A percentile compares a stretch with the other conserved stretches of the same genome.
These are phyloP conservation scores for Macrochelys suwanniensis DNA, from an alignment of 2,797 vertebrate genomes.

Conservation along the genomic window DNA sequence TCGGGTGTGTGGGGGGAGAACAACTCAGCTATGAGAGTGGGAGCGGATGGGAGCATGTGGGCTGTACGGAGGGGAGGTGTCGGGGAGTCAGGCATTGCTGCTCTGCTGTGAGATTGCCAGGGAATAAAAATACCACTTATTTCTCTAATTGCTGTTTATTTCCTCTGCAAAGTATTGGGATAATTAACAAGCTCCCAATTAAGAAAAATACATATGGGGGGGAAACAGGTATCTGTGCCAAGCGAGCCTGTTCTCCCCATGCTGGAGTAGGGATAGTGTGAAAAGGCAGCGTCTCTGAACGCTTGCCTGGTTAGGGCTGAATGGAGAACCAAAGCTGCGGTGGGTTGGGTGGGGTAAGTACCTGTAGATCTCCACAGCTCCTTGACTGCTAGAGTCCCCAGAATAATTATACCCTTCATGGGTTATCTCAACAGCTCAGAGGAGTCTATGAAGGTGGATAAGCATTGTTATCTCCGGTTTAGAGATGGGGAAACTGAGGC, in stretches of 20 bases:
- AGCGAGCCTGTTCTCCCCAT: slow-evolving; percentile 2
- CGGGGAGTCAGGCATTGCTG: neutral
- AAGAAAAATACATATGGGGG: slow-evolving; percentile 47
- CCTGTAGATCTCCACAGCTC: neutral
- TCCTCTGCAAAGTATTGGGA: slow-evolving; percentile 71
- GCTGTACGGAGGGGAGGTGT: slow-evolving; percentile 33
- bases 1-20: slow-evolving; percentile 7
- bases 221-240: slow-evolving; percentile 47
- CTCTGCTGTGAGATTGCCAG: slow-evolving; percentile 32
- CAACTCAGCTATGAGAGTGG: neutral
- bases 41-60: slow-evolving; percentile 61
- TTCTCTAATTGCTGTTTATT: slow-evolving; percentile 80
- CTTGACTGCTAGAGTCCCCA: neutral
- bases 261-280: neutral
- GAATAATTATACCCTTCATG: neutral
- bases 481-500: neutral
- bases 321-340: neutral
- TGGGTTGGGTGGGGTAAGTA: neutral
- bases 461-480: neutral
- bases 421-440: neutral
- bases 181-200: slow-evolving; percentile 79
- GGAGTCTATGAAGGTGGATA: neutral
- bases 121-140: slow-evolving; percentile 69
- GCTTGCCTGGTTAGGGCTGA: neutral
- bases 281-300: neutral